Evolutionary conservation across 2,797 vertebrate genomes (phyloP), one percentile per base, ranked within the genome.

Genomic region (Pelodytes ibericus): DNA sequence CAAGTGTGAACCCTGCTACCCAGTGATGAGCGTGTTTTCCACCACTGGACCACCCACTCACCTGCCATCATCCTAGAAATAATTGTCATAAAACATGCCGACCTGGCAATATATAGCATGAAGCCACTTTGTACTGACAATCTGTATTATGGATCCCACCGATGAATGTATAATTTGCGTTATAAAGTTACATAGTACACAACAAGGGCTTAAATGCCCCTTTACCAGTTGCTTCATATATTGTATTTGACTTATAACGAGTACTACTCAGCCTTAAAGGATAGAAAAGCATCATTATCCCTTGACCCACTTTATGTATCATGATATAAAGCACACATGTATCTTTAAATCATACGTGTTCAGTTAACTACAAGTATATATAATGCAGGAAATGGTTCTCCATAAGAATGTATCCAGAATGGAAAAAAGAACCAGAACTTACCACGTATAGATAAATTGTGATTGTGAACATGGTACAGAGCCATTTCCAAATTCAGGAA

Each of bases 1-100:
- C 70, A 83, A 72, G n/a, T 64, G 29, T 51, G 81, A 72, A 27
- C 88, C 86, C 84, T 84, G 82, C 87, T 87, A 73, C 5, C 80
- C 78, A 33, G 88, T 75, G 72, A 87, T 82, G 68, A 87, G 75
- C 5, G 33, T 36, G 33, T 36, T 36, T 44, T 13, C 41, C 3
- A 44, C 29, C 60, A 83, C 13, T 47, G 78, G 80, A 82, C 85
- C 47, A 49, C 83, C 83, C 57, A 83, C 77, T 72, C 88, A 87
- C 36, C 84, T 82, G 27, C 67, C 81, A 56, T 84, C 87, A 25
- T 81, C n/a, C 78, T 20, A 80, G 84, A 82, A 82, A 53, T 53
- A 24, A 1, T 53, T 53, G 1, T 24, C 22, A 24, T 53, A 7
- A 53, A 24, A 53, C 49, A 13, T 24, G n/a, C 7, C 49, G 16